These are phyloP conservation scores for Hucho hucho DNA, from an alignment of 2,113 vertebrate species.

Conservation along the genomic window DNA sequence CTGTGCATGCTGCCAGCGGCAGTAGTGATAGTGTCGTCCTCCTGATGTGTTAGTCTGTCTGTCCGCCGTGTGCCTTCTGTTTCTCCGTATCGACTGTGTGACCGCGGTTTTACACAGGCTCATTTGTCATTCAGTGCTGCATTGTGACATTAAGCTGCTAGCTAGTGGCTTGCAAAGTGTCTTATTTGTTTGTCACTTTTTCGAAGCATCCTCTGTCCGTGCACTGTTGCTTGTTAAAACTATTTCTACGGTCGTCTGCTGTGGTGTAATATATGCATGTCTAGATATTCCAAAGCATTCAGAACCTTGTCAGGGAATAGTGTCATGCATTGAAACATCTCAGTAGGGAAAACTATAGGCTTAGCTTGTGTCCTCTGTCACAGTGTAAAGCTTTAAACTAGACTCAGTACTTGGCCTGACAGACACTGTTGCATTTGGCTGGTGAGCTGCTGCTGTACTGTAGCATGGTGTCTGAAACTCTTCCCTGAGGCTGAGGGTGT, in stretches of 20 bases:
- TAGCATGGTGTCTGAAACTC: neutral
- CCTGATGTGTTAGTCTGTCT: neutral
- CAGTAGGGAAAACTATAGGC: neutral
- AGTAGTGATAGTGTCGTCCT: neutral
- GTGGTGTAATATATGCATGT: neutral
- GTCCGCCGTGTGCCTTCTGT: neutral
- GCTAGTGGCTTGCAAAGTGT: conserved; percentile 20
- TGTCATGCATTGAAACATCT: neutral
- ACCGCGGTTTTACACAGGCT: conserved; percentile 55
- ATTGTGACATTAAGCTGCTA: conserved; percentile 38
- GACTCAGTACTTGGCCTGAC: too few species aligned
- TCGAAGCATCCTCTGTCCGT: neutral
- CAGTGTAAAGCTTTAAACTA: neutral
- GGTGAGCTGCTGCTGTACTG: neutral
- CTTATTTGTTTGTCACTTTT: conserved; percentile 36
- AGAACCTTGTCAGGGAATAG: neutral
- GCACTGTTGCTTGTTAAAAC: neutral
- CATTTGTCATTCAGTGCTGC: conserved; percentile 67
- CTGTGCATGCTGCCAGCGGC: neutral
- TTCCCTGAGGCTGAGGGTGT: neutral
- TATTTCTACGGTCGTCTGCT: neutral
- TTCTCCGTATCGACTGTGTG: conserved; percentile 6
- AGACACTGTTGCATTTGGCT: neutral
- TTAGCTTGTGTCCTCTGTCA: neutral
- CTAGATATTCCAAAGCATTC: neutral